phyloP scores from a whole-genome alignment of 2,797 vertebrate genomes.

The Phyllotis vaccarum region DNA sequence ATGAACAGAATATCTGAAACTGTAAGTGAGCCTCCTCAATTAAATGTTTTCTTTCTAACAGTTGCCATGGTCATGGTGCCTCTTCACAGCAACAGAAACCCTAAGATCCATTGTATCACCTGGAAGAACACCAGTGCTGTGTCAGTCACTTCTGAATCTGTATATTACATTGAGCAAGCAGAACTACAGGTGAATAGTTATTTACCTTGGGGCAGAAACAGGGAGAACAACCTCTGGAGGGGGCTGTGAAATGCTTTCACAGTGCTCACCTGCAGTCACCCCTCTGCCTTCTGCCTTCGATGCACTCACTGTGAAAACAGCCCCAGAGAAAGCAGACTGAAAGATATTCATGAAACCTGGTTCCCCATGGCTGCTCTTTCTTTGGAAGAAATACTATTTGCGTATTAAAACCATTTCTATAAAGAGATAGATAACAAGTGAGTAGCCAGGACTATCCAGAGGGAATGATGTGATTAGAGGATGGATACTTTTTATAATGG shows the following conservation, averaged over 20 bases:
- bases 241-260: constrained; percentile 1
- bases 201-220: neutral
- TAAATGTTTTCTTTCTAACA: neutral
- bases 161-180: constrained; percentile 4
- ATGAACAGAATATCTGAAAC: neutral
- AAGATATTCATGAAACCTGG: constrained; percentile 46
- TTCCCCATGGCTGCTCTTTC: neutral
- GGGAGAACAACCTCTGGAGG: neutral
- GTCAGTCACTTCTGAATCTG: neutral
- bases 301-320: constrained; percentile 9
- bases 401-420: constrained; percentile 26
- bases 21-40: neutral
- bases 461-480: constrained; percentile 14
- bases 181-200: constrained; percentile 26
- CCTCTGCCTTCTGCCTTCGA: neutral
- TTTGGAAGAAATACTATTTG: constrained; percentile 41
- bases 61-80: neutral
- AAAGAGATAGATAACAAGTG: neutral
- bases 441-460: neutral
- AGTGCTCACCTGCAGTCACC: neutral
- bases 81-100: neutral
- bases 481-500: constrained; percentile 5
- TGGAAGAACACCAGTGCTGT: constrained; percentile 17
- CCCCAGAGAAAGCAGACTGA: neutral
- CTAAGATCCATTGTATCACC: neutral